These are phyloP conservation scores for Hymenopus coronatus DNA, from an alignment of 2,888 invertebrate species.

Conservation along the genomic window DNA sequence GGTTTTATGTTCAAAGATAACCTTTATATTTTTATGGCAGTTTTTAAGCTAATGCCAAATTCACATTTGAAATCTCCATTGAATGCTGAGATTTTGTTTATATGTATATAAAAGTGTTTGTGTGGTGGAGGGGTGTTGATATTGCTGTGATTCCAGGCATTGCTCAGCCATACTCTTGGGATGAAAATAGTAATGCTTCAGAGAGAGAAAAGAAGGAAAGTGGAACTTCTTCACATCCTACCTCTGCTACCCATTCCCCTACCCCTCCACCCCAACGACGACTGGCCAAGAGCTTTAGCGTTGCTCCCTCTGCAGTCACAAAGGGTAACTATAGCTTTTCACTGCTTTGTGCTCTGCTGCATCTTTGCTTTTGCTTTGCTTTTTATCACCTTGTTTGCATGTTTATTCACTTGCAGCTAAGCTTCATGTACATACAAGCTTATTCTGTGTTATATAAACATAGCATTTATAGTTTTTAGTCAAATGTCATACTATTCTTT, in stretches of 20 bases:
- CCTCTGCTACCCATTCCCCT: slow-evolving; percentile 60
- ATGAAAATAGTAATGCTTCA: slow-evolving; percentile 48
- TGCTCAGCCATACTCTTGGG: slow-evolving; percentile 52
- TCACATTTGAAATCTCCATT: neutral
- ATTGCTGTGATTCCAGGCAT: slow-evolving; percentile 46
- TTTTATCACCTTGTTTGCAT: neutral
- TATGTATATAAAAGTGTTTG: neutral
- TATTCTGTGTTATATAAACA: neutral
- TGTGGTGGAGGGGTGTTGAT: slow-evolving; percentile 2
- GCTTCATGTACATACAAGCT: neutral
- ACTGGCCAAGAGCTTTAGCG: slow-evolving; percentile 90
- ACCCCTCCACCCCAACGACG: slow-evolving; percentile 85
- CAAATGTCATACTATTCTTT: neutral
- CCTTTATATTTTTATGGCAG: neutral
- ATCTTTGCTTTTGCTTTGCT: neutral
- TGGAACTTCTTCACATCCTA: slow-evolving; percentile 26
- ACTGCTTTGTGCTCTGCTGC: neutral
- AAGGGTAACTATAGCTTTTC: slow-evolving; percentile 52
- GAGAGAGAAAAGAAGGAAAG: slow-evolving; percentile 47
- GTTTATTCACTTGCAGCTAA: neutral
- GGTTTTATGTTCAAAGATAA: no score
- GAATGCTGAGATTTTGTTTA: neutral
- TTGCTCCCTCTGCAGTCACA: slow-evolving; percentile 67
- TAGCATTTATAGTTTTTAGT: no score
- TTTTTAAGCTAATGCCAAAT: neutral